phyloP scores from a whole-genome alignment of 2,888 invertebrate species.

The Apamea monoglypha region DNA sequence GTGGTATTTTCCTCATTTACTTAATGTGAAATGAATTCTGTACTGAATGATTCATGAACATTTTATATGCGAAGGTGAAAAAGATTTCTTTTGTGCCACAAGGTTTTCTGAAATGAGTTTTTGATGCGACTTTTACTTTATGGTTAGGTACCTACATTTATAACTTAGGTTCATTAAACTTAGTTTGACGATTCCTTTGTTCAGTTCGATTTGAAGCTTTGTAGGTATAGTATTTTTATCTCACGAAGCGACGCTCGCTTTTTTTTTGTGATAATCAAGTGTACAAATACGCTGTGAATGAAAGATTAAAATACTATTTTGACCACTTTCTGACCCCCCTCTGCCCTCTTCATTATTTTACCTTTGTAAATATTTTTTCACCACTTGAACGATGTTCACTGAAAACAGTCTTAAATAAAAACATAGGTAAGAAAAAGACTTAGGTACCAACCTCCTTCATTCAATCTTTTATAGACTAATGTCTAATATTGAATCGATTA shows the following conservation, averaged over 20 bases:
- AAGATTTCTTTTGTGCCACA: conserved; percentile 10
- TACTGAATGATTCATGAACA: conserved; percentile 37
- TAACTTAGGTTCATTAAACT: background rate
- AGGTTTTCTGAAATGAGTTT: conserved; percentile 13
- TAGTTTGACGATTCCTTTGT: background rate
- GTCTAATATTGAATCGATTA: background rate
- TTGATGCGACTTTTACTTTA: conserved; percentile 4
- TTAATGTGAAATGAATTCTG: conserved; percentile 26
- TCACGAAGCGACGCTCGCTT: background rate
- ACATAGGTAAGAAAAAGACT: too few relatives aligned
- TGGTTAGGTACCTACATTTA: background rate
- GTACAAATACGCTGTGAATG: too few relatives aligned
- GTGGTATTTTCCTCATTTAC: background rate
- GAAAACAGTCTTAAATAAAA: too few relatives aligned
- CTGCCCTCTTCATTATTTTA: too few relatives aligned
- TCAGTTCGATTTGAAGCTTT: background rate
- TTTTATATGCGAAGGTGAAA: conserved; percentile 19
- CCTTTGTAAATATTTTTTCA: too few relatives aligned
- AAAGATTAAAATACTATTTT: background rate
- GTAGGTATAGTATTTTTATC: background rate
- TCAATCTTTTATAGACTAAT: background rate
- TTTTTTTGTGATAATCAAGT: background rate
- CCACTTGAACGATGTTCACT: too few relatives aligned
- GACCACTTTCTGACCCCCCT: too few relatives aligned
- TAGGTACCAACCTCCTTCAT: background rate